phyloP scores from a whole-genome alignment of 2,113 vertebrate species.

The Grallaria varia region DNA sequence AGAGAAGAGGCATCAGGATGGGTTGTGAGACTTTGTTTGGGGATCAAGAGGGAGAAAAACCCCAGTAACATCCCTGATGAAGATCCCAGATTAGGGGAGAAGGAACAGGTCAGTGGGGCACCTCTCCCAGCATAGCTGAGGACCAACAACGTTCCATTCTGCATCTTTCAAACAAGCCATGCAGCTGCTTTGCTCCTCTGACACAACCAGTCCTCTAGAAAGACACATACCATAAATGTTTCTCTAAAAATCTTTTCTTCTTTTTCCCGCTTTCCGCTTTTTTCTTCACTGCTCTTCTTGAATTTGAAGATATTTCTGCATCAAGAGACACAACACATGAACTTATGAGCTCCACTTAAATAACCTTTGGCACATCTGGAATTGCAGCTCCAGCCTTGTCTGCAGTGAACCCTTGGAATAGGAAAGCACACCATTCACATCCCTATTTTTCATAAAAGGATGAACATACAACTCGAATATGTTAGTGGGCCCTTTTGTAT shows the following conservation, averaged over 20 bases:
- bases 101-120: neutral
- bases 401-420: neutral
- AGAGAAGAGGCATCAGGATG: neutral
- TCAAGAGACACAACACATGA: neutral
- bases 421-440: neutral
- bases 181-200: neutral
- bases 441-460: neutral
- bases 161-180: neutral
- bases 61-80: accelerated
- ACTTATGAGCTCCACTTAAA: neutral
- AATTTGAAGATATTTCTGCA: constrained; percentile 64
- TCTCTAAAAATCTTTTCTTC: constrained; percentile 76
- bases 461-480: neutral
- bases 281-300: constrained; percentile 57
- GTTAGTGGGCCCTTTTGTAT: neutral
- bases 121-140: neutral
- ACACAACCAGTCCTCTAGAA: neutral
- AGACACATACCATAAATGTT: constrained; percentile 69
- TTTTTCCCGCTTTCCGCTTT: constrained; percentile 61
- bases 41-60: neutral
- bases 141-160: accelerated
- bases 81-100: neutral
- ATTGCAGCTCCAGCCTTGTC: neutral
- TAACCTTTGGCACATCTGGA: neutral
- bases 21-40: neutral